These are phyloP conservation scores for Ramphastos sulfuratus DNA, from an alignment of 2,113 vertebrate species.

Conservation along the genomic window DNA sequence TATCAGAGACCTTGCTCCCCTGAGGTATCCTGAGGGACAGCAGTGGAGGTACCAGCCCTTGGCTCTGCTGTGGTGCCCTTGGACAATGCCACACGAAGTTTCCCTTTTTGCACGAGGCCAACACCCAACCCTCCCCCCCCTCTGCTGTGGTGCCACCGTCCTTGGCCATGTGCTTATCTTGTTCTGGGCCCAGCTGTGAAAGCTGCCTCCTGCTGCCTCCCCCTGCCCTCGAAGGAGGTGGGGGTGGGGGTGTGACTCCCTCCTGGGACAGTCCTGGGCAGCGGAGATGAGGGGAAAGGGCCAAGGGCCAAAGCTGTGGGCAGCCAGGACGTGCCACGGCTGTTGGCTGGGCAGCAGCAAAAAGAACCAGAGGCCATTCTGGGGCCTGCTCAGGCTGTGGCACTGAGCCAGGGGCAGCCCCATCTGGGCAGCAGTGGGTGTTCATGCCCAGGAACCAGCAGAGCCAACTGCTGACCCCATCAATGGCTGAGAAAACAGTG, in stretches of 20 bases:
- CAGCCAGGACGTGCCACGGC: background rate
- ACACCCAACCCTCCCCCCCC: fast-evolving
- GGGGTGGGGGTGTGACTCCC: background rate
- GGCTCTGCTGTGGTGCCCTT: background rate
- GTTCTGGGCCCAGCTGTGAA: fast-evolving
- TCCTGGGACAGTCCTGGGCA: background rate
- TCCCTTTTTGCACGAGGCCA: background rate
- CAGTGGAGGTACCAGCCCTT: fast-evolving
- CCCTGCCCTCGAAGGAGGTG: background rate
- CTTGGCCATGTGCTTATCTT: background rate
- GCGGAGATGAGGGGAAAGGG: too few species aligned
- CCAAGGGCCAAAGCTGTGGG: background rate
- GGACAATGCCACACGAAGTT: fast-evolving
- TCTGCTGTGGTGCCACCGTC: background rate
- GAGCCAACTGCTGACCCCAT: background rate
- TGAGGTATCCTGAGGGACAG: background rate
- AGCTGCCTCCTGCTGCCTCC: background rate
- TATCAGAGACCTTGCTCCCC: fast-evolving
- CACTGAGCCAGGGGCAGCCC: background rate
- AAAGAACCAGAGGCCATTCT: background rate
- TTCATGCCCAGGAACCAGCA: fast-evolving
- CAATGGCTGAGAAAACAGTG: fast-evolving
- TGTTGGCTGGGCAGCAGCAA: background rate
- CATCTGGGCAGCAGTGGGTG: fast-evolving
- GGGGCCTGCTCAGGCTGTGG: background rate